Evolutionary conservation across 2,888 invertebrate species (phyloP), one percentile per base, ranked within the genome.

Genomic region (Athrips mouffetella): DNA sequence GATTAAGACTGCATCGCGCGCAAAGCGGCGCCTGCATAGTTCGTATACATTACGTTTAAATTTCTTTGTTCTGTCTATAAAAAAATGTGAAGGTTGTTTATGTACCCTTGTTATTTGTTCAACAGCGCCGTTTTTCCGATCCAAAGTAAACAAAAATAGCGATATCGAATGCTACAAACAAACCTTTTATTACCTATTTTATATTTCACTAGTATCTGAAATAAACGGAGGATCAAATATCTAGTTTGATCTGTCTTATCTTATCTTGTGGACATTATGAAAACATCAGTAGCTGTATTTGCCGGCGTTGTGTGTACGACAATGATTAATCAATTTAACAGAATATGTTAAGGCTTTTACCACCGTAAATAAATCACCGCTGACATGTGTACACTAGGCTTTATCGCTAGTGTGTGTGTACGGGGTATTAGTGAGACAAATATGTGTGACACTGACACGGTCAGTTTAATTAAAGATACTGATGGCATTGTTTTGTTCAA

Each of bases 261-360:
- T 82, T 84, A 84, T 86, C 81, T 59, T 42, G 45, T 55, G 47
- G 54, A 51, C 54, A 66, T 18, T 35, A 35, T 7, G 63, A 69
- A 67, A 69, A 65, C 57, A 70, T 70, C 70, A 67, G 82, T 77
- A 78, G 80, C 74, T 37, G 47, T 80, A 66, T 80, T 78, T 76
- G 59, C 63, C 56, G 51, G 52, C 56, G 59, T 55, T 53, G 60
- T 60, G 8, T n/a, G 23, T 29, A 10, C n/a, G 37, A 21, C 37
- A 37, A 59, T 79, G 73, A 74, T 73, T 76, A 77, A 84, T 82
- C 76, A 81, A 77, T 80, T 76, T 70, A 65, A 67, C 62, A 67
- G 53, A 73, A 69, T 61, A 55, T 67, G 67, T 73, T 65, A 73
- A 71, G 72, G 66, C 68, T 74, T 72, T 25, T 65, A 54, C 58